Evolutionary conservation across 2,797 vertebrate species (phyloP), one percentile per base, ranked within the genome.

Genomic region (Takifugu ocellatus): DNA sequence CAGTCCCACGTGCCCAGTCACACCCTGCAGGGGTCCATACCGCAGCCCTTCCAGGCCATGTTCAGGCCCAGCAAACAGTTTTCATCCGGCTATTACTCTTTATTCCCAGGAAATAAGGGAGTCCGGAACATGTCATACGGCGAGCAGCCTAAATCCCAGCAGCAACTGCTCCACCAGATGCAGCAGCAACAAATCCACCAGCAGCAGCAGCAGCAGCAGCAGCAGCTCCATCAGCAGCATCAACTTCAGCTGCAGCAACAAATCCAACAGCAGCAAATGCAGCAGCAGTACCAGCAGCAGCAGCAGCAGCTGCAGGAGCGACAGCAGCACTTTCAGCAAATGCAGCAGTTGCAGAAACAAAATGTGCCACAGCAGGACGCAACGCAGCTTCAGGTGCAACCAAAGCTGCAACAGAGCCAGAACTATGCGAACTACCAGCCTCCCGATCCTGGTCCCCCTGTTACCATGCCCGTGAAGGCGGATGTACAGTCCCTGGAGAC

Each of bases 21-120:
- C 49, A 10, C 71, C 15, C 21, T 86, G 64, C 90, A 56, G 78
- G 93, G 75, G 71, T 84, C n/a, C 39, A 81, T 88, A 77, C 63
- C 96, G 82, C 94, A 96, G 39, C 88, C 94, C 65, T 95, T 95
- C 75, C 94, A 94, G 76, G 57, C 94, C 42, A 93, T 94, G 0
- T 97, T 95, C 31, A 91, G 93, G 64, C 90, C 93, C 75, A 92
- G 84, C 77, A 94, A 94, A 76, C 93, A 84, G 57, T 85, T 87
- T 66, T 68, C 92, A 50, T 75, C 90, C 21, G 91, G 91, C 8
- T 85, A 93, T 61, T 89, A 94, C 67, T 83, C 94, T 0, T 93
- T 93, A 66, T 95, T 94, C 59, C 73, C 78, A 52, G 92, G 93
- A 61, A 91, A 90, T 61, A 94, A 94, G 9, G 66, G 81, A n/a